These are phyloP conservation scores for Smutsia temminckii DNA, from an alignment of 2,797 vertebrate genomes.

Conservation along the genomic window DNA sequence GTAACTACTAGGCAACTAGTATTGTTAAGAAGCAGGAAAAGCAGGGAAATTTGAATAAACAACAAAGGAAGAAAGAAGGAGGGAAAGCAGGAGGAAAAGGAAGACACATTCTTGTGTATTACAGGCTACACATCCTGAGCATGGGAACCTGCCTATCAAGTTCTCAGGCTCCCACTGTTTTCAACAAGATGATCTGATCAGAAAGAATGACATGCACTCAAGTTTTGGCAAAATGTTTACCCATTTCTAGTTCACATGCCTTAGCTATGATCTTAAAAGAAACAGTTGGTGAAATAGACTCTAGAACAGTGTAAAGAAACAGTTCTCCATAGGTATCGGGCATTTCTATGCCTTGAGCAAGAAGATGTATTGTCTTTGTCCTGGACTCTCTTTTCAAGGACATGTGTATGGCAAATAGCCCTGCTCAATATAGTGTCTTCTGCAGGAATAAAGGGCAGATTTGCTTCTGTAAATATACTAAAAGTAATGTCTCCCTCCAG, in stretches of 20 bases:
- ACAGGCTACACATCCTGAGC: neutral
- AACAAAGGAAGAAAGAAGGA: neutral
- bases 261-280: neutral
- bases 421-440: neutral
- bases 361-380: neutral
- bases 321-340: neutral
- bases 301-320: neutral
- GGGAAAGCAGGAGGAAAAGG: neutral
- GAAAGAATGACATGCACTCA: neutral
- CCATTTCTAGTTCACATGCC: neutral
- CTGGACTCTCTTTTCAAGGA: neutral
- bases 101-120: neutral
- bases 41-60: neutral
- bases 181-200: constrained; percentile 12
- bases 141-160: neutral
- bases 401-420: neutral
- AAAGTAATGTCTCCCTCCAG: constrained; percentile 33
- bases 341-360: neutral
- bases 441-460: neutral
- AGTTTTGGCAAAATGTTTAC: neutral
- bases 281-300: neutral
- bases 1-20: neutral
- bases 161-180: constrained; percentile 7
- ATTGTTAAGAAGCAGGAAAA: neutral
- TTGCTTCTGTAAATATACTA: constrained; percentile 19